Conservation (phyloP, 2,113 vertebrate genomes). For the Perca fluviatilis region DNA sequence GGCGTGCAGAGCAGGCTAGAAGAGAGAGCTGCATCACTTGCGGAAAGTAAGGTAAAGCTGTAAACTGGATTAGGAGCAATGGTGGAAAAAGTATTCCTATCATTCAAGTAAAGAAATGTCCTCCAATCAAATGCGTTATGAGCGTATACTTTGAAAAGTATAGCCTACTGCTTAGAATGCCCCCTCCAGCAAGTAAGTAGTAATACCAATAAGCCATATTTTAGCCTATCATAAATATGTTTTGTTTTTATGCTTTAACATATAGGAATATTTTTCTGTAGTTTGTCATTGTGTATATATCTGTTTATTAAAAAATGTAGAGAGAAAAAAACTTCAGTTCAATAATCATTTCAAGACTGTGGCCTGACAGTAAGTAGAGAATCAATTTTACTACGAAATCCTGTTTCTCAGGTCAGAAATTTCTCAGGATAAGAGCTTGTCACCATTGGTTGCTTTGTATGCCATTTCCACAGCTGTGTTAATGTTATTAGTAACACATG, state of each 20-base stretch:
- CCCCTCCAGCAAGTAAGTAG: not conserved
- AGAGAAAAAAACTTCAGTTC: not conserved
- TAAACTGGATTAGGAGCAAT: not conserved
- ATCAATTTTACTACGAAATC: conserved; percentile 6
- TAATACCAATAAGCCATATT: not conserved
- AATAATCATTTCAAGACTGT: not conserved
- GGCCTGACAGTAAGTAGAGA: not conserved
- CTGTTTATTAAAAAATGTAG: too few species aligned
- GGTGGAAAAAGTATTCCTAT: not conserved
- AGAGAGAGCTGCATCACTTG: not conserved
- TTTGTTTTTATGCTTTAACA: not conserved
- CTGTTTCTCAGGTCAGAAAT: not conserved
- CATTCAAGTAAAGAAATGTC: too few species aligned
- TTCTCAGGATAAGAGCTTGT: conserved; percentile 5
- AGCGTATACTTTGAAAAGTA: too few species aligned
- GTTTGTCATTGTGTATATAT: not conserved
- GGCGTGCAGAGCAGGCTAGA: too few species aligned
- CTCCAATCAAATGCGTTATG: not conserved
- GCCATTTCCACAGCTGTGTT: conserved; percentile 1
- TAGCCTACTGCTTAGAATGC: not conserved
- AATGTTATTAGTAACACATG: too few species aligned
- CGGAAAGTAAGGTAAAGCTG: not conserved
- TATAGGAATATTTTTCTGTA: not conserved
- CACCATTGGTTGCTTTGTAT: not conserved
- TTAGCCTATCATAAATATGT: not conserved